A percentile compares a stretch with the other conserved stretches of the same genome.
Conservation (phyloP, 1,140 invertebrate genomes). For the Ips typographus region DNA sequence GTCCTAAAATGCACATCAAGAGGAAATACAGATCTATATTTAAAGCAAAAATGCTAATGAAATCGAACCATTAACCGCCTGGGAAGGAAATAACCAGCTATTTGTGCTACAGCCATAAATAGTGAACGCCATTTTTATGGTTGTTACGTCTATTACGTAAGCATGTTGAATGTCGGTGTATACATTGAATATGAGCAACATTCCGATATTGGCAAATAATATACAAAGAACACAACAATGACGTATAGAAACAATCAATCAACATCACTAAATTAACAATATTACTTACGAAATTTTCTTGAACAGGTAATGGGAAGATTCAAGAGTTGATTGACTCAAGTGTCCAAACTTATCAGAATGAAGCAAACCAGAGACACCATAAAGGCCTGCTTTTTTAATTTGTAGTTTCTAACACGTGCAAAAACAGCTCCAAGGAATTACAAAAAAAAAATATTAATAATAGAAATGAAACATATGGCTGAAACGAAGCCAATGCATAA, state of each 20-base stretch:
- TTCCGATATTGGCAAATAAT: not conserved
- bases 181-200: not conserved
- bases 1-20: no score
- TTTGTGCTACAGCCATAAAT: conserved; percentile 1
- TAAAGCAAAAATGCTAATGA: not conserved
- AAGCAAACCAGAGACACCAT: no score
- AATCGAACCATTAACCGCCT: not conserved
- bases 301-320: no score
- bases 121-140: not conserved
- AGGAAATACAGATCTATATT: not conserved
- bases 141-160: not conserved
- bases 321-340: no score
- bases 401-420: not conserved
- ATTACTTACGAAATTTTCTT: no score
- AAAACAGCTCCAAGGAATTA: not conserved
- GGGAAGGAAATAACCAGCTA: not conserved
- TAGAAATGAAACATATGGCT: not conserved
- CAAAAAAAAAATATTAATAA: conserved; percentile 1
- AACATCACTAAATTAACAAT: no score
- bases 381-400: no score
- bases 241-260: no score
- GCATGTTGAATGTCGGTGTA: not conserved
- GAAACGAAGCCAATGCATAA: not conserved
- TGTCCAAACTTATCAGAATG: no score
- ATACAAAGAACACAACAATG: not conserved